Conservation (phyloP, 2,113 vertebrate genomes). For the Erpornis zantholeuca region DNA sequence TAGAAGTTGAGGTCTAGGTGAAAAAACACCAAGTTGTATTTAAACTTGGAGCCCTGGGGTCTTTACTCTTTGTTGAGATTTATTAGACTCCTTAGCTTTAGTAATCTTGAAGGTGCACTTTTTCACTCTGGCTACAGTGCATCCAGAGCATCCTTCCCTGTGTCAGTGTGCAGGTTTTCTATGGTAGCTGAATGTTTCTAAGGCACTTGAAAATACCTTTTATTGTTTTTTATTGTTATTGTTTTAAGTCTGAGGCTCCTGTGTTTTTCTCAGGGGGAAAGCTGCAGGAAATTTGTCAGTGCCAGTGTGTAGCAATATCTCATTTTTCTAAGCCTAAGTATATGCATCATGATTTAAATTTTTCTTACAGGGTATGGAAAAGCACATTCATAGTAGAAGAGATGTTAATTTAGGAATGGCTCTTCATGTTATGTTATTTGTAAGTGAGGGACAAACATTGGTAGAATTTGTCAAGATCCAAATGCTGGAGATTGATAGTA, state of each 20-base stretch:
- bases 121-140: neutral
- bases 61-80: neutral
- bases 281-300: neutral
- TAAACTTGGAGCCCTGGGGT: neutral
- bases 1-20: neutral
- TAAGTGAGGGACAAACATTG: neutral
- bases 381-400: neutral
- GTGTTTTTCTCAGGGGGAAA: neutral
- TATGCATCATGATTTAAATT: neutral
- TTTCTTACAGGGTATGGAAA: neutral
- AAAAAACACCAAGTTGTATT: neutral
- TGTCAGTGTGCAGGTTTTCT: neutral
- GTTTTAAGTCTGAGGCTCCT: neutral
- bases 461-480: neutral
- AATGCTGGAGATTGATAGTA: neutral
- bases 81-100: neutral
- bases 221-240: neutral
- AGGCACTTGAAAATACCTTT: neutral
- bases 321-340: neutral
- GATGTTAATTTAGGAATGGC: neutral
- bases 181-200: neutral
- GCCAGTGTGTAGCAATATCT: rapidly evolving
- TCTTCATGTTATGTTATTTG: neutral
- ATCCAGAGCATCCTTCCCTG: neutral
- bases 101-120: neutral